Percentiles rank a stretch among this genome's conserved stretches.
These are phyloP conservation scores for Campoletis sonorensis DNA, from an alignment of 1,140 invertebrate species.

Conservation along the genomic window DNA sequence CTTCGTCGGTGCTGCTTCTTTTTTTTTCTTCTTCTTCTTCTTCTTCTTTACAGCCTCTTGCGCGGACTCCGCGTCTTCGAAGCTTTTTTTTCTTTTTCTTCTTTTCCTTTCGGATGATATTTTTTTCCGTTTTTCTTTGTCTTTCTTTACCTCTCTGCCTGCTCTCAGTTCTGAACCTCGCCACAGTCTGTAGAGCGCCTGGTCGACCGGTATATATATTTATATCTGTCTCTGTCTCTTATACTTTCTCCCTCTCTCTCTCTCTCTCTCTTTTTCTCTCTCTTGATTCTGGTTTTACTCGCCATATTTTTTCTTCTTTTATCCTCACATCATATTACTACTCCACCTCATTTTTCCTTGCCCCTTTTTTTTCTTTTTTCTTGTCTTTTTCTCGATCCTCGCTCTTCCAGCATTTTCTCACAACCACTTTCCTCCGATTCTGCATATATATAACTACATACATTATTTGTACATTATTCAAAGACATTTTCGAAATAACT, in stretches of 20 bases:
- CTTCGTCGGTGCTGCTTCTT: conserved; percentile 3
- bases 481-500: no score
- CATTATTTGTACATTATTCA: no score
- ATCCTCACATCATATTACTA: conserved; percentile 20
- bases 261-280: not conserved
- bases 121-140: conserved; percentile 35
- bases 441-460: no score
- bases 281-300: not conserved
- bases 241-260: not conserved
- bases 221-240: not conserved
- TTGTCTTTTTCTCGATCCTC: not conserved
- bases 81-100: not conserved
- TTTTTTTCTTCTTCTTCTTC: no score
- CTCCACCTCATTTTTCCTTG: conserved; percentile 21
- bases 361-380: not conserved
- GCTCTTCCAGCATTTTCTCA: not conserved
- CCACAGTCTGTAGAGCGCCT: conserved; percentile 18
- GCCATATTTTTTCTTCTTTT: not conserved
- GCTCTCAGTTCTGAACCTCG: conserved; percentile 3
- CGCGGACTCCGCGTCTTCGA: conserved; percentile 25
- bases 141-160: conserved; percentile 27
- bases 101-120: conserved; percentile 32
- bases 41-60: conserved; percentile 18
- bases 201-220: conserved; percentile 28
- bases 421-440: not conserved